Evolutionary conservation across 1,140 invertebrate species (phyloP), one percentile per base, ranked within the genome.

Genomic region (Vollenhovia emeryi): DNA sequence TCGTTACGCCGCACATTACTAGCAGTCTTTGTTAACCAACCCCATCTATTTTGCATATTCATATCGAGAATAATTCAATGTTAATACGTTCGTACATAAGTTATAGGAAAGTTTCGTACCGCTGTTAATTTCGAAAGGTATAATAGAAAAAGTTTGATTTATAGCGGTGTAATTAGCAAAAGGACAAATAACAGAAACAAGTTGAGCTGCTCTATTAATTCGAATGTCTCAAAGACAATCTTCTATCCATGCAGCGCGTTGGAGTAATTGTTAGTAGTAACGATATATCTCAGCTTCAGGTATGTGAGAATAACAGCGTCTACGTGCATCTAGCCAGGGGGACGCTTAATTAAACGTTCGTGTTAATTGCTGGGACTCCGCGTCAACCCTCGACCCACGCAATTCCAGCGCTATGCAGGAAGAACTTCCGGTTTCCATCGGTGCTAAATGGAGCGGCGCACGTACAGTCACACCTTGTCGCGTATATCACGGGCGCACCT

Each of bases 311-410:
- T 93, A 93, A 91, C 91, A 91, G 89, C 91, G 89, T 91, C 89
- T 91, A 89, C 87, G 84, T 87, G 89, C 87, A 88, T 83, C 87
- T 87, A 91, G 84, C 85, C 33, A 36, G 80, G 74, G 64, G 91
- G 88, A 93, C 92, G 91, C 92, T 93, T 92, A 94, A 94, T 94
- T 94, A 93, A 94, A 94, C 91, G 89, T 91, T 93, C 89, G 91
- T 91, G 92, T 93, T 93, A 93, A 93, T 93, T 93, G 92, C 91
- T 91, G 91, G 83, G 90, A 93, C 92, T 93, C 90, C 73, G 89
- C 91, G 87, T 92, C 90, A 92, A 92, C 86, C 92, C 88, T 87
- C 86, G 85, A 90, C 90, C 75, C 69, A 60, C 76, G 85, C 85
- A 87, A 86, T 88, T 90, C 80, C 80, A 74, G 21, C 66, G 64